Percentiles rank a stretch among this genome's conserved stretches.
These are phyloP conservation scores for Drosophila testacea DNA, from an alignment of 2,888 invertebrate species.

Conservation along the genomic window DNA sequence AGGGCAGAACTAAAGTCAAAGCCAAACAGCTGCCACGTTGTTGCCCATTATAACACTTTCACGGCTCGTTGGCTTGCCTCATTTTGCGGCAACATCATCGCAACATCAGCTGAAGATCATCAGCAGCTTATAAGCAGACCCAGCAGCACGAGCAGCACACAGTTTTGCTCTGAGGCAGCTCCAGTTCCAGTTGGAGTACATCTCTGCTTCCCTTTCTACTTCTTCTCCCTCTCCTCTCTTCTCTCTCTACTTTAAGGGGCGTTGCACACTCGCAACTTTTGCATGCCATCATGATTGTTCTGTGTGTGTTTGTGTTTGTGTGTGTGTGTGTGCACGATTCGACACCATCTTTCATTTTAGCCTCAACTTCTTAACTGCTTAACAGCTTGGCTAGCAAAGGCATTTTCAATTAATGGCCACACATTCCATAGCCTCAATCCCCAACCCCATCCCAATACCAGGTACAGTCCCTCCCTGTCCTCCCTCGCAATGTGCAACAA, in stretches of 20 bases:
- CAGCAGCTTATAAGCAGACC: slow-evolving; percentile 55
- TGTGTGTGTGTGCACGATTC: slow-evolving; percentile 66
- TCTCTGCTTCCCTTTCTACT: background rate
- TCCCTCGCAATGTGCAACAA: slow-evolving; percentile 44
- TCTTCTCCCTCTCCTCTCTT: background rate
- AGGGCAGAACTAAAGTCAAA: slow-evolving; percentile 53
- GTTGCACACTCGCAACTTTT: slow-evolving; percentile 67
- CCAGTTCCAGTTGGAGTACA: slow-evolving; percentile 32
- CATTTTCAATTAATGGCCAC: slow-evolving; percentile 80
- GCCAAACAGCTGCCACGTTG: slow-evolving; percentile 46
- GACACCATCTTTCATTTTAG: slow-evolving; percentile 77
- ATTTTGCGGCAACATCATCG: slow-evolving; percentile 40
- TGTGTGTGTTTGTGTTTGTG: slow-evolving; percentile 30
- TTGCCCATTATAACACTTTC: slow-evolving; percentile 85
- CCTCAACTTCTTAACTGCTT: slow-evolving; percentile 50
- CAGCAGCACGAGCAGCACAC: slow-evolving; percentile 49
- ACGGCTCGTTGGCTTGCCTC: slow-evolving; percentile 83
- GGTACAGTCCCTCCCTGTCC: background rate
- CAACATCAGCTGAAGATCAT: slow-evolving; percentile 69
- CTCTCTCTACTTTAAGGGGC: slow-evolving; percentile 48
- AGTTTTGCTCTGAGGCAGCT: slow-evolving; percentile 36
- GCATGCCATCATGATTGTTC: slow-evolving; percentile 77
- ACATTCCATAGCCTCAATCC: slow-evolving; percentile 59
- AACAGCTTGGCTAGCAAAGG: slow-evolving; percentile 50
- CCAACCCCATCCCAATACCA: slow-evolving; percentile 2